phyloP scores from a whole-genome alignment of 2,888 invertebrate species.

The Cerastis leucographa region DNA sequence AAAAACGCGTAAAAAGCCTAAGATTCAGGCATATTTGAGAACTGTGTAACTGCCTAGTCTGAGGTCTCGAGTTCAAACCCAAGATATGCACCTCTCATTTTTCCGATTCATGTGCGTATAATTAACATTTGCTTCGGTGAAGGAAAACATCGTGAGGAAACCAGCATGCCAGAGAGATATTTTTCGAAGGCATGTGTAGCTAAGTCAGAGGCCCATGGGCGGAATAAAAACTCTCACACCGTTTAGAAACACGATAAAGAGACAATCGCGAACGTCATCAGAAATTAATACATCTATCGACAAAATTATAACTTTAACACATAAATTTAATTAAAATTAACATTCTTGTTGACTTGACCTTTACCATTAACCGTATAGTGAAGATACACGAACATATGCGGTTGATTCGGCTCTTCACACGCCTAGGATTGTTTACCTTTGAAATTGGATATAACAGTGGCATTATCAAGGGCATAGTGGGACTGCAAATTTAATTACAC shows the following conservation, averaged over 20 bases:
- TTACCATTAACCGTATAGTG: constrained; percentile 57
- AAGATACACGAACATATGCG: constrained; percentile 66
- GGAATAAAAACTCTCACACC: too few species aligned
- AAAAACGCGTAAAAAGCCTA: not conserved
- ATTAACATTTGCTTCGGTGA: too few species aligned
- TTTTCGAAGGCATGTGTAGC: too few species aligned
- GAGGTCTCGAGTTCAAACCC: too few species aligned
- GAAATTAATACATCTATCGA: not conserved
- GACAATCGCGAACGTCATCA: not conserved
- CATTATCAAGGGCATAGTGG: constrained; percentile 72
- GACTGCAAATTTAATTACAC: constrained; percentile 75
- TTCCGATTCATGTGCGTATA: too few species aligned
- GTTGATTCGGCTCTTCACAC: constrained; percentile 53
- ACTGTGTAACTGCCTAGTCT: too few species aligned
- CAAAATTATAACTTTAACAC: not conserved
- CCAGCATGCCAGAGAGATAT: too few species aligned
- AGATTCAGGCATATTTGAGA: not conserved
- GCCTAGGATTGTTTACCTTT: constrained; percentile 76
- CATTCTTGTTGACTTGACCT: constrained; percentile 69
- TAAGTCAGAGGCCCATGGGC: too few species aligned
- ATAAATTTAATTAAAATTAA: constrained; percentile 64
- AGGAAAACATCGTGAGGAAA: too few species aligned
- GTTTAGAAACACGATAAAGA: too few species aligned
- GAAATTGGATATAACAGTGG: constrained; percentile 77
- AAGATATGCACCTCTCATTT: too few species aligned